These are phyloP conservation scores for Brachypodius melanocephalos DNA, from an alignment of 2,113 vertebrate genomes.

Conservation along the genomic window DNA sequence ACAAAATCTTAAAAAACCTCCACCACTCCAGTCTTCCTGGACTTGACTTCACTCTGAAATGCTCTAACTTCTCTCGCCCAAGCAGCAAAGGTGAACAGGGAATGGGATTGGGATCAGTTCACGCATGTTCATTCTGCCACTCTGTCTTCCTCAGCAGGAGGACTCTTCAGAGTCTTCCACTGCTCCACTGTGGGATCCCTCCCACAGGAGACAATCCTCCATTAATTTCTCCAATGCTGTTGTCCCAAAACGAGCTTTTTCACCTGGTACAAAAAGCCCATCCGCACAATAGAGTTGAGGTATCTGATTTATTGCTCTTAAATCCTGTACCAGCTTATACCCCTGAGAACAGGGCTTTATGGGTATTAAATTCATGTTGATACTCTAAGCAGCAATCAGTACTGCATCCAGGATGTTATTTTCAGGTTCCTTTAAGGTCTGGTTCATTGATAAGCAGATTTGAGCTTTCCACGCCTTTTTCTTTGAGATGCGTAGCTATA, in stretches of 20 bases:
- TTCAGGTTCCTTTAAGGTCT: not conserved
- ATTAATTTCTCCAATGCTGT: not conserved
- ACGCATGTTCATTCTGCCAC: not conserved
- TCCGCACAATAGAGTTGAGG: not conserved
- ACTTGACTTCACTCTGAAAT: not conserved
- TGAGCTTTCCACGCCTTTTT: not conserved
- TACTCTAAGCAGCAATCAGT: not conserved
- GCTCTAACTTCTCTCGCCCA: not conserved
- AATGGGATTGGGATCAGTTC: not conserved
- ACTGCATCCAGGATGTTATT: not conserved
- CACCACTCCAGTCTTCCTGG: not conserved
- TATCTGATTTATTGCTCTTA: not conserved
- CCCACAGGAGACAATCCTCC: not conserved
- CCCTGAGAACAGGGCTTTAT: not conserved
- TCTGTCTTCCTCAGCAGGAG: not conserved
- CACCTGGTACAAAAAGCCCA: not conserved
- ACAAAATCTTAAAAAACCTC: not conserved
- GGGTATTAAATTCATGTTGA: not conserved
- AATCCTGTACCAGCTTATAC: not conserved
- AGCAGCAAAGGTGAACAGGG: not conserved
- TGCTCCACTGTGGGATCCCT: not conserved
- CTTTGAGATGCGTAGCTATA: not conserved
- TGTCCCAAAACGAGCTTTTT: rapidly evolving
- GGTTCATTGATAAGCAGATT: not conserved
- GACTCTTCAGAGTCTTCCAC: not conserved